Evolutionary conservation across 2,888 invertebrate species (phyloP), one percentile per base, ranked within the genome.

Genomic region (Ophion ellenae): DNA sequence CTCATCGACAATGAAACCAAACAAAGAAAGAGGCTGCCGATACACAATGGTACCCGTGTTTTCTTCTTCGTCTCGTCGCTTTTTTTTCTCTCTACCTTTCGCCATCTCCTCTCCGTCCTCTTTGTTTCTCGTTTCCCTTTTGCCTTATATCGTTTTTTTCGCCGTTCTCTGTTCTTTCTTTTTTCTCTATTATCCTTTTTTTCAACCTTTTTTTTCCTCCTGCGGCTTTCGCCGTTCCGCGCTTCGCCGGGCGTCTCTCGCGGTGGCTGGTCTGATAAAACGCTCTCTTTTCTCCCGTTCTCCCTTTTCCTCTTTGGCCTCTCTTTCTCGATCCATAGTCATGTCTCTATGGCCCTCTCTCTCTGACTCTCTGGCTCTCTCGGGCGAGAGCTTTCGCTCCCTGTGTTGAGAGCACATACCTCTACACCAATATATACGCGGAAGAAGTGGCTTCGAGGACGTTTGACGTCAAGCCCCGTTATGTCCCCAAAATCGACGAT

Each of bases 201-300:
- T 59, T 75, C 24, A 20, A 47, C 82, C 14, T 36, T 79, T 73
- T 80, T 83, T 83, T 73, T 80, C 81, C 81, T 74, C 57, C 57
- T 76, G 71, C 71, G 81, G 86, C 76, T 87, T 86, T 84, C 84
- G 86, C 79, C 85, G 81, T 85, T 86, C 78, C 83, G 81, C 83
- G 83, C 85, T 84, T 83, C 85, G 73, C 81, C 80, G 78, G 76
- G 76, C 81, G 59, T 53, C 75, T 75, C 82, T 85, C 78, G 45
- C 77, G 80, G 80, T 57, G 74, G 66, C 67, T 75, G 75, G 74
- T 84, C 84, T 81, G 86, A 86, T 86, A 86, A 81, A 84, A 77
- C 81, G 64, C 80, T 76, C 24, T 75, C 24, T 75, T 59, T 69
- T 47, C 81, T 75, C 66, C 53, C 57, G 40, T 67, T 77, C 61